Conservation (phyloP, 2,888 invertebrate genomes). For the Netelia inedita region DNA sequence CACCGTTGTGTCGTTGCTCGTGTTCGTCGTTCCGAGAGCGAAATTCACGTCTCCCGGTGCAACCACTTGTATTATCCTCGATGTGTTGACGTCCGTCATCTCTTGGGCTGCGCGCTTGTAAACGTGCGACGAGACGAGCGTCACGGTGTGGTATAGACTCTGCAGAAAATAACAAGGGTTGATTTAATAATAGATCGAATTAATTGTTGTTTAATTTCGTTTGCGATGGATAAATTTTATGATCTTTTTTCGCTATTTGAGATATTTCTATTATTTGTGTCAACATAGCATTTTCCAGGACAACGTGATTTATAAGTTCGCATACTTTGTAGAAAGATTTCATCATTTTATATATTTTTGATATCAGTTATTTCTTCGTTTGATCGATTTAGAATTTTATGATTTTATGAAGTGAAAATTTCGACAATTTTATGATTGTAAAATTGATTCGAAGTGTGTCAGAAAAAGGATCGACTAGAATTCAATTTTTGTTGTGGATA, state of each 20-base stretch:
- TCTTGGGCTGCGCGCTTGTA: constrained; percentile 95
- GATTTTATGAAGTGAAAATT: too few relatives aligned
- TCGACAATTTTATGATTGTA: too few relatives aligned
- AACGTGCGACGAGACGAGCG: constrained; percentile 89
- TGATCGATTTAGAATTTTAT: too few relatives aligned
- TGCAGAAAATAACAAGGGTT: constrained; percentile 60
- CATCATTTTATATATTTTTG: too few relatives aligned
- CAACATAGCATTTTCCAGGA: background rate
- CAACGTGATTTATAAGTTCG: too few relatives aligned
- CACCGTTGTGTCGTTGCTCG: constrained; percentile 91
- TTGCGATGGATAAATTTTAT: background rate
- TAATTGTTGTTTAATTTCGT: background rate
- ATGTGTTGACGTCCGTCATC: constrained; percentile 97
- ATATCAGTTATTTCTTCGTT: too few relatives aligned
- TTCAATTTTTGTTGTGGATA: too few relatives aligned
- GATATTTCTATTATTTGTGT: background rate
- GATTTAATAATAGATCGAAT: too few relatives aligned
- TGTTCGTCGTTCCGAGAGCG: constrained; percentile 90
- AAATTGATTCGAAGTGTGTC: too few relatives aligned
- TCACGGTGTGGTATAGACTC: constrained; percentile 86
- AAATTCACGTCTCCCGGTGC: constrained; percentile 98
- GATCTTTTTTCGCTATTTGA: background rate
- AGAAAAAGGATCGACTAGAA: too few relatives aligned
- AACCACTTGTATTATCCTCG: constrained; percentile 95
- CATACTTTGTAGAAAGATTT: too few relatives aligned